These are phyloP conservation scores for Crotalus viridis DNA, from an alignment of 2,113 vertebrate species.

Conservation along the genomic window DNA sequence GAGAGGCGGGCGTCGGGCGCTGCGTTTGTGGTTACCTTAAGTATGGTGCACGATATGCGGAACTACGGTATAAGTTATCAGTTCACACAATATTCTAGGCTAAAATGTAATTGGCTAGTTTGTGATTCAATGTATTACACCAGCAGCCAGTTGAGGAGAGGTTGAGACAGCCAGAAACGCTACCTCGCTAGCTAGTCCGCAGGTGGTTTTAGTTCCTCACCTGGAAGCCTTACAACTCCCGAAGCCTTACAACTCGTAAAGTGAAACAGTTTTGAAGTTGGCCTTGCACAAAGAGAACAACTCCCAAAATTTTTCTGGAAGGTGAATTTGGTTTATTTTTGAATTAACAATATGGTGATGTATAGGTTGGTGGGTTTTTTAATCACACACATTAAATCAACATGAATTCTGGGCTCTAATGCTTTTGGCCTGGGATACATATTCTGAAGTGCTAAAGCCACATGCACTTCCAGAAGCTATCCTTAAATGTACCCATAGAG, in stretches of 20 bases:
- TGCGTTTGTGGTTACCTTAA: background rate
- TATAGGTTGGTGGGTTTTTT: background rate
- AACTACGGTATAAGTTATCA: background rate
- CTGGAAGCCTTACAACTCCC: background rate
- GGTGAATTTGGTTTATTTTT: background rate
- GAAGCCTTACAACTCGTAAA: background rate
- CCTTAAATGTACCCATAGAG: background rate
- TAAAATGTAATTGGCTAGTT: background rate
- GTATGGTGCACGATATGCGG: background rate
- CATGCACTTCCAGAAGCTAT: background rate
- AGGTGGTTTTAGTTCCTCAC: background rate
- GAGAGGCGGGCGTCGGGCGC: background rate
- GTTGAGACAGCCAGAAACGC: background rate
- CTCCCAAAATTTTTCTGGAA: too few relatives aligned
- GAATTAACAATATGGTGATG: background rate
- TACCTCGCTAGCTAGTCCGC: background rate
- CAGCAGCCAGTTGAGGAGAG: background rate
- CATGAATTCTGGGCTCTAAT: background rate
- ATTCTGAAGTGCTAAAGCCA: background rate
- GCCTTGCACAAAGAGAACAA: background rate
- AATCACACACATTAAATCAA: background rate
- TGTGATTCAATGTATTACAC: background rate
- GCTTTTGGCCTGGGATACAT: background rate
- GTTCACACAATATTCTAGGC: background rate
- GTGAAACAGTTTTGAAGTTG: background rate